These are phyloP conservation scores for Isichthys henryi DNA, from an alignment of 2,113 vertebrate species.

Conservation along the genomic window DNA sequence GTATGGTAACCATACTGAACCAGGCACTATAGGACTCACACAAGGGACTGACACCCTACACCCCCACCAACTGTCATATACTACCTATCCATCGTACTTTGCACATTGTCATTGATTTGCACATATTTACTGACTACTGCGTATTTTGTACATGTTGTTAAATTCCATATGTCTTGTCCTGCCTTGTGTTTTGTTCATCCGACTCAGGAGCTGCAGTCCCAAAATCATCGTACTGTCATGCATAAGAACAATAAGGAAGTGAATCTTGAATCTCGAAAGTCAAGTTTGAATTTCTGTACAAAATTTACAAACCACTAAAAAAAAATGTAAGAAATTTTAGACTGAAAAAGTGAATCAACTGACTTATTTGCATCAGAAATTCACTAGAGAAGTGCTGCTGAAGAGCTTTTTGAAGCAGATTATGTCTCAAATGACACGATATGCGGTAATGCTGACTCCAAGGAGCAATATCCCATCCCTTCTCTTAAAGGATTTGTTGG, in stretches of 20 bases:
- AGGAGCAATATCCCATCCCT: slow-evolving; percentile 6
- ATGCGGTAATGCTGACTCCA: neutral
- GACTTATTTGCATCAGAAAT: neutral
- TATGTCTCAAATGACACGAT: slow-evolving; percentile 11
- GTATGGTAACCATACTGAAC: neutral
- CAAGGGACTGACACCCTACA: neutral
- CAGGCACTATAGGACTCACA: neutral
- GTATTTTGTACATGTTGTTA: neutral
- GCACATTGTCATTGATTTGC: neutral
- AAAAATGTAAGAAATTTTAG: neutral
- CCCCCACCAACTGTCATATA: neutral
- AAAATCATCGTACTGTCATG: neutral
- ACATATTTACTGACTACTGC: neutral
- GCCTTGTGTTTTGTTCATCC: neutral
- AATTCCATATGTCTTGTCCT: neutral
- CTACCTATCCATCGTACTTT: neutral
- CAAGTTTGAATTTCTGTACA: neutral
- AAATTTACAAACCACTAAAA: neutral
- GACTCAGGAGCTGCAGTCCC: neutral
- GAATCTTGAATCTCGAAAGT: neutral
- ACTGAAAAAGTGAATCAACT: neutral
- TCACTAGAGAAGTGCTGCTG: neutral
- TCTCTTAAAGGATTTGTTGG: slow-evolving; percentile 16
- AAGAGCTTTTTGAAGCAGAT: neutral
- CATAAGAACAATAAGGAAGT: neutral